Percentiles rank a stretch among this genome's conserved stretches.
Evolutionary conservation across 2,113 vertebrate genomes (phyloP).

Genomic region (Rhabdomys dilectus): DNA sequence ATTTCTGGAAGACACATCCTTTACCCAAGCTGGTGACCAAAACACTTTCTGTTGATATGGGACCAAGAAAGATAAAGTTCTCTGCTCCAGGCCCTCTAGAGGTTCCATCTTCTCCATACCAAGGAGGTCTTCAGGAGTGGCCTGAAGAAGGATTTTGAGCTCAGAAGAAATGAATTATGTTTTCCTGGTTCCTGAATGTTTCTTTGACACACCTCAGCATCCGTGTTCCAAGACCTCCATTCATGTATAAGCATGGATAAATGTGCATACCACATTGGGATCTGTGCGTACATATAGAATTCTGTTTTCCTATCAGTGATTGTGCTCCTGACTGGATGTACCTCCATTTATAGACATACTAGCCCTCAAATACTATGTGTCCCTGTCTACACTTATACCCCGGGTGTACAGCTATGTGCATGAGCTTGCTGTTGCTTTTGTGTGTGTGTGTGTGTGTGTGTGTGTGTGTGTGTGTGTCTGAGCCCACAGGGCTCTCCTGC

Average conservation of each 20-base stretch:
- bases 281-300: neutral
- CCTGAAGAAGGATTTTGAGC: neutral
- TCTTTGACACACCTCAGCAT: accelerated
- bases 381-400: neutral
- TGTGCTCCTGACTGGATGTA: neutral
- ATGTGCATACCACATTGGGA: neutral
- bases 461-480: neutral
- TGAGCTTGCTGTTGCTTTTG: too few relatives aligned
- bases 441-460: too few relatives aligned
- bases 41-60: constrained; percentile 93
- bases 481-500: neutral
- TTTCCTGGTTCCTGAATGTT: neutral
- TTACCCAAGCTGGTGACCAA: constrained; percentile 89
- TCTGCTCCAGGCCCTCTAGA: neutral
- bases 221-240: accelerated
- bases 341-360: neutral
- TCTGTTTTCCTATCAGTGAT: neutral
- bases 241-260: neutral
- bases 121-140: neutral
- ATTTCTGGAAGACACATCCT: constrained; percentile 87
- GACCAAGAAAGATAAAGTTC: constrained; percentile 91
- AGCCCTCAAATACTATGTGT: too few relatives aligned
- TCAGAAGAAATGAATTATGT: neutral
- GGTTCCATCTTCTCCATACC: neutral
- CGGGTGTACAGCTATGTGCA: neutral